Evolutionary conservation across 2,888 invertebrate genomes (phyloP).

Genomic region (Aquatica leii): DNA sequence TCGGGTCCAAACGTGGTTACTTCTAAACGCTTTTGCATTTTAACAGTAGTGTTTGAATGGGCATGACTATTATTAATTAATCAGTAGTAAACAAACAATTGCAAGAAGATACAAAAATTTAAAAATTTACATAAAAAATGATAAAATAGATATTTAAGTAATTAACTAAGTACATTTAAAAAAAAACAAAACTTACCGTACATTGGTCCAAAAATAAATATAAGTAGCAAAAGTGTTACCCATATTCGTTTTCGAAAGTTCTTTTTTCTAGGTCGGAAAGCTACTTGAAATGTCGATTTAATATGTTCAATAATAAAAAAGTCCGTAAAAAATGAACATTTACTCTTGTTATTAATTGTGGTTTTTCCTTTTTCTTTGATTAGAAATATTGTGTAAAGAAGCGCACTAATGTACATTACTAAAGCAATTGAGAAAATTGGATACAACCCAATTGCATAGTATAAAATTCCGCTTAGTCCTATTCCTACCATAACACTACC

Average conservation of each 20-base stretch:
- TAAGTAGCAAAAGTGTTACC: slow-evolving; percentile 61
- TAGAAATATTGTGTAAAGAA: slow-evolving; percentile 61
- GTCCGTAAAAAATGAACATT: slow-evolving; percentile 37
- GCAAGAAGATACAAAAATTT: no score
- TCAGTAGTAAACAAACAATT: no score
- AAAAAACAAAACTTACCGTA: slow-evolving; percentile 59
- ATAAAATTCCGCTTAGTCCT: slow-evolving; percentile 63
- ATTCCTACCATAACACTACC: slow-evolving; percentile 65
- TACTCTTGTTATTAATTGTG: not conserved
- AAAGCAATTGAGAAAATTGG: slow-evolving; percentile 63
- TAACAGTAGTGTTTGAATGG: no score
- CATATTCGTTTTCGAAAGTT: slow-evolving; percentile 61
- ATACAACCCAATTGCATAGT: slow-evolving; percentile 62
- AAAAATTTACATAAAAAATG: no score
- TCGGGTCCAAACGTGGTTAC: no score
- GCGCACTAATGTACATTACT: slow-evolving; percentile 60
- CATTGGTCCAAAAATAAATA: slow-evolving; percentile 64
- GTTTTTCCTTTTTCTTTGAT: slow-evolving; percentile 54
- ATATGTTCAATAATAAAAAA: slow-evolving; percentile 62
- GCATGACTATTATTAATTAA: no score
- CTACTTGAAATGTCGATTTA: slow-evolving; percentile 63
- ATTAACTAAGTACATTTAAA: no score
- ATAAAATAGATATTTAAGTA: no score
- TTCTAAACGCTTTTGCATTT: no score
- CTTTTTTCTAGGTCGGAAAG: slow-evolving; percentile 62